Evolutionary conservation across 2,888 invertebrate species (phyloP).

Genomic region (Cyaniris semiargus): DNA sequence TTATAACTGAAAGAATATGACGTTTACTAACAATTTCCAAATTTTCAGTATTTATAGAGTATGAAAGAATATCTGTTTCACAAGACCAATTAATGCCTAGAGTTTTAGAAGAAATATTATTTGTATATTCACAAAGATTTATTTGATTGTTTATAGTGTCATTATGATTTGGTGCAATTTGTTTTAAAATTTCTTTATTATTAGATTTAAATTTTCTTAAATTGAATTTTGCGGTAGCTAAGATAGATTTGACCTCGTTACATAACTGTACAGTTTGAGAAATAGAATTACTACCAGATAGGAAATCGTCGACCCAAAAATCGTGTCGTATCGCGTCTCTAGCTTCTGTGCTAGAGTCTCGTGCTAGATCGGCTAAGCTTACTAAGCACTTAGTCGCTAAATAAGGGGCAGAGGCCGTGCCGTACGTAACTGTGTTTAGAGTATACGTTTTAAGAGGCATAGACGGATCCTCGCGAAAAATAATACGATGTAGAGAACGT

Average conservation of each 20-base stretch:
- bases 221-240: not conserved
- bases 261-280: not conserved
- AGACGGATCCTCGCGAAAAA: not conserved
- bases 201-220: slow-evolving; percentile 4
- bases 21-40: too few species aligned
- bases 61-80: not conserved
- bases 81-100: not conserved
- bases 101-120: not conserved
- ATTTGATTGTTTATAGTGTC: not conserved
- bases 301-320: not conserved
- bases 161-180: not conserved
- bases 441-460: not conserved
- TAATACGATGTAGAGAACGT: not conserved
- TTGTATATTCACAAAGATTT: not conserved
- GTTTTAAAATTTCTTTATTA: not conserved
- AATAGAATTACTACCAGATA: not conserved
- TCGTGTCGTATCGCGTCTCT: not conserved
- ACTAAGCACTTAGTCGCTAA: not conserved
- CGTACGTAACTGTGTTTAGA: slow-evolving; percentile 3
- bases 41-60: not conserved
- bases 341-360: not conserved
- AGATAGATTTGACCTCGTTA: not conserved
- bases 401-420: slow-evolving; percentile 4
- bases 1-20: too few species aligned
- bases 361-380: not conserved